A percentile compares a stretch with the other conserved stretches of the same genome.
phyloP scores from a whole-genome alignment of 2,797 vertebrate species.

The Lacerta viridis region DNA sequence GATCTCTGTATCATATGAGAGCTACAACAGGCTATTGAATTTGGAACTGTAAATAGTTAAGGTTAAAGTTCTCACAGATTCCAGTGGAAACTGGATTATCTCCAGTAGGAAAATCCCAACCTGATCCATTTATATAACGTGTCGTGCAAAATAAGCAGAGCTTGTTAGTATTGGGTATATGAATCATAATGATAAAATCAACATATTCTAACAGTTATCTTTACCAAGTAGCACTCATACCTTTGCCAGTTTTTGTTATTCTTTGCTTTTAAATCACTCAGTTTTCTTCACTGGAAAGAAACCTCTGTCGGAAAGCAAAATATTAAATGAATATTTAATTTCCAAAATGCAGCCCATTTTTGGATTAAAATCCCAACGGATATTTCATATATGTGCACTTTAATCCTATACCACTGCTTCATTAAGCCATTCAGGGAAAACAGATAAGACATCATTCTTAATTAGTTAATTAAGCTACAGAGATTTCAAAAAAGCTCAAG shows the following conservation, averaged over 20 bases:
- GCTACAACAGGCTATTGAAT: not conserved
- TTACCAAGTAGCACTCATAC: not conserved
- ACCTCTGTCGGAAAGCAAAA: not conserved
- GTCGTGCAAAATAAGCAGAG: not conserved
- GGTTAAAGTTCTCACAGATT: not conserved
- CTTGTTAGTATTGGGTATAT: constrained; percentile 2
- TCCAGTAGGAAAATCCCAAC: constrained; percentile 4
- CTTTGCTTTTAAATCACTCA: not conserved
- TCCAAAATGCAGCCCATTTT: not conserved
- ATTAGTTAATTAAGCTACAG: too few relatives aligned
- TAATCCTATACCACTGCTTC: not conserved
- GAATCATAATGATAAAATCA: not conserved
- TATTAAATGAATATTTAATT: not conserved
- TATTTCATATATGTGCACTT: not conserved
- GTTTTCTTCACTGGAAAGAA: constrained; percentile 1
- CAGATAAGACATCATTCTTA: too few relatives aligned
- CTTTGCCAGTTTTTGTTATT: not conserved
- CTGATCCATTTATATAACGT: constrained; percentile 2
- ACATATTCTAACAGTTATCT: constrained; percentile 1
- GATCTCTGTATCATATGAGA: not conserved
- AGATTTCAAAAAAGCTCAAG: too few relatives aligned
- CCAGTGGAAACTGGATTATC: constrained; percentile 13
- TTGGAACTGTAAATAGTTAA: constrained; percentile 9
- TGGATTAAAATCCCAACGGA: not conserved
- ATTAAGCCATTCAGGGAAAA: constrained; percentile 63